phyloP scores from a whole-genome alignment of 2,797 vertebrate species.

The Falco rusticolus region DNA sequence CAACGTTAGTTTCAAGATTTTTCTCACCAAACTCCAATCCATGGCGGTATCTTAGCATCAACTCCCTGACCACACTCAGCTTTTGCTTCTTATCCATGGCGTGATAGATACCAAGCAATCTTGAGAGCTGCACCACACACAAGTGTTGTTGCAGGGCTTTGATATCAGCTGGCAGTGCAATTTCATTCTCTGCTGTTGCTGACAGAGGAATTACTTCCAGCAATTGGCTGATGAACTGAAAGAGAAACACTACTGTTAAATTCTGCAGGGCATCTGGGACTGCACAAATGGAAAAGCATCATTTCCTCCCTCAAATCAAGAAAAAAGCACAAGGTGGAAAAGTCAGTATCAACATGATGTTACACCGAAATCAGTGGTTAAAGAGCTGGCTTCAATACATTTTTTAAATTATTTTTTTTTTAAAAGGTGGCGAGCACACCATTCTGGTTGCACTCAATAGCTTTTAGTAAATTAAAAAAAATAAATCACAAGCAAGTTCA shows the following conservation, averaged over 20 bases:
- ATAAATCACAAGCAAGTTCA: neutral
- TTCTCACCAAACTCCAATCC: conserved; percentile 92
- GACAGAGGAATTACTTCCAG: conserved; percentile 86
- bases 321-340: neutral
- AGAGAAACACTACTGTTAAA: neutral
- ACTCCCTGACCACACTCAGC: conserved; percentile 82
- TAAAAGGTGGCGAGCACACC: neutral
- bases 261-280: neutral
- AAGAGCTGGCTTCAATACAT: neutral
- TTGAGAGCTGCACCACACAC: conserved; percentile 90
- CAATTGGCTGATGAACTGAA: conserved; percentile 90
- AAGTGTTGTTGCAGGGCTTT: conserved; percentile 91
- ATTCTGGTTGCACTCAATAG: neutral
- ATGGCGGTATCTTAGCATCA: conserved; percentile 90
- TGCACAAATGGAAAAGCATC: neutral
- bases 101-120: conserved; percentile 90
- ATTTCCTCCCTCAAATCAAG: neutral
- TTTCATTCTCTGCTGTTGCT: conserved; percentile 74
- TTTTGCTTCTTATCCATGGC: conserved; percentile 83
- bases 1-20: neutral
- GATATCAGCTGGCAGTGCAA: conserved; percentile 85
- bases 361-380: neutral
- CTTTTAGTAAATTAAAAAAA: neutral
- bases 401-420: neutral
- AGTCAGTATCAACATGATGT: neutral